Percentiles rank a stretch among this genome's conserved stretches.
Conservation (phyloP, 2,113 vertebrate genomes). For the Buteo buteo region DNA sequence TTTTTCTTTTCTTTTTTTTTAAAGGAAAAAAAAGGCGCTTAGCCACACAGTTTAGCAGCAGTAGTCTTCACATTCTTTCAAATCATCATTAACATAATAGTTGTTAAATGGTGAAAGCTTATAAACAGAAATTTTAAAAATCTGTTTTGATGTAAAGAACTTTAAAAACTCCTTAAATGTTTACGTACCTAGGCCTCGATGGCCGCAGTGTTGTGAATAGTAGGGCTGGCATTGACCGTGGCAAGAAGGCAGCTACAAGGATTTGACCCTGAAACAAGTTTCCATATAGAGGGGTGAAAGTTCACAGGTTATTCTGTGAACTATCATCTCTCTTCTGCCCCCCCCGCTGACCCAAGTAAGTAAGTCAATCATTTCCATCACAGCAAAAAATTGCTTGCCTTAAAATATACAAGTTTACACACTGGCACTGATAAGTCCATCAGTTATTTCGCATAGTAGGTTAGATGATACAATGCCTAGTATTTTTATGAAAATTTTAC, state of each 20-base stretch:
- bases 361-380: slow-evolving; percentile 75
- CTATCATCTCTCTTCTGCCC: slow-evolving; percentile 87
- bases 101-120: slow-evolving; percentile 66
- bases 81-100: slow-evolving; percentile 58
- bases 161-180: slow-evolving; percentile 84
- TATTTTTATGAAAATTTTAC: background rate
- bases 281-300: slow-evolving; percentile 96
- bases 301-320: slow-evolving; percentile 94
- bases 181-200: slow-evolving; percentile 93
- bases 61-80: slow-evolving; percentile 57
- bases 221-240: slow-evolving; percentile 91
- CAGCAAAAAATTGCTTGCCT: slow-evolving; percentile 71
- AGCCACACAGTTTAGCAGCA: slow-evolving; percentile 64
- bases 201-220: slow-evolving; percentile 89
- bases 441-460: background rate
- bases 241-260: slow-evolving; percentile 95
- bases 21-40: slow-evolving; percentile 28
- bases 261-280: slow-evolving; percentile 95
- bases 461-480: slow-evolving; percentile 20
- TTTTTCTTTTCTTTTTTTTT: background rate
- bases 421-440: slow-evolving; percentile 55
- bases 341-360: slow-evolving; percentile 78
- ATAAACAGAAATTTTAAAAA: slow-evolving; percentile 72
- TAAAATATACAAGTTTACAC: slow-evolving; percentile 44
- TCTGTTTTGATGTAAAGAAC: slow-evolving; percentile 76